These are phyloP conservation scores for Picus viridis DNA, from an alignment of 2,797 vertebrate genomes.

Conservation along the genomic window DNA sequence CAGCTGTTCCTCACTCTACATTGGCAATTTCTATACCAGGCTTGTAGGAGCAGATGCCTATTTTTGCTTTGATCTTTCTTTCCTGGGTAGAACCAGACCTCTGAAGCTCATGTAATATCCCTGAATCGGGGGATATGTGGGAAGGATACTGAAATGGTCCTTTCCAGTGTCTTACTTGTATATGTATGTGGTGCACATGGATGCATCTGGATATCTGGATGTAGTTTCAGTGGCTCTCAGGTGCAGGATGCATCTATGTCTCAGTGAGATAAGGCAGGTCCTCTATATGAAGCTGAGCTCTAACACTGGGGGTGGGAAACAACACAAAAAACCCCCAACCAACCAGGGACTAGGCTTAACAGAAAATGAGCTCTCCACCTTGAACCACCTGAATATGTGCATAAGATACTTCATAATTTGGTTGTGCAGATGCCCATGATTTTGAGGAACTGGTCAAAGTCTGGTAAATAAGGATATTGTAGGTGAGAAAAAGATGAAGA, in stretches of 20 bases:
- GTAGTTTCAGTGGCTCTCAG: neutral
- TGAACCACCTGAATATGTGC: neutral
- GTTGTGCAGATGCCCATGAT: neutral
- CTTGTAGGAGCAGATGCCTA: neutral
- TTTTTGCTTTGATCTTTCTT: neutral
- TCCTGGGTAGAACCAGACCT: neutral
- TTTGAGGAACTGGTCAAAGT: neutral
- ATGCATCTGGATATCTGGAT: neutral
- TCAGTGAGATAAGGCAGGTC: neutral
- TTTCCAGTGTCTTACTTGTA: neutral
- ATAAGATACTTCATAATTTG: neutral
- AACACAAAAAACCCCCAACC: too few species aligned
- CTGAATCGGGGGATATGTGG: neutral
- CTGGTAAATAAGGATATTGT: neutral
- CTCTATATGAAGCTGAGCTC: neutral
- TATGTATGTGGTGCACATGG: rapidly evolving
- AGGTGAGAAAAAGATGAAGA: neutral
- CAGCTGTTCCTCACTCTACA: neutral
- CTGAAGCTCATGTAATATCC: neutral
- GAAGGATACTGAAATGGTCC: neutral
- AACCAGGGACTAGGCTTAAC: neutral
- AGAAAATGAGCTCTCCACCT: neutral
- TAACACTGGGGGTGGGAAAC: neutral
- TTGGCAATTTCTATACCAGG: neutral
- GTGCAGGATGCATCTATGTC: neutral